Conservation (phyloP, 2,797 vertebrate species). For the Monodelphis domestica region DNA sequence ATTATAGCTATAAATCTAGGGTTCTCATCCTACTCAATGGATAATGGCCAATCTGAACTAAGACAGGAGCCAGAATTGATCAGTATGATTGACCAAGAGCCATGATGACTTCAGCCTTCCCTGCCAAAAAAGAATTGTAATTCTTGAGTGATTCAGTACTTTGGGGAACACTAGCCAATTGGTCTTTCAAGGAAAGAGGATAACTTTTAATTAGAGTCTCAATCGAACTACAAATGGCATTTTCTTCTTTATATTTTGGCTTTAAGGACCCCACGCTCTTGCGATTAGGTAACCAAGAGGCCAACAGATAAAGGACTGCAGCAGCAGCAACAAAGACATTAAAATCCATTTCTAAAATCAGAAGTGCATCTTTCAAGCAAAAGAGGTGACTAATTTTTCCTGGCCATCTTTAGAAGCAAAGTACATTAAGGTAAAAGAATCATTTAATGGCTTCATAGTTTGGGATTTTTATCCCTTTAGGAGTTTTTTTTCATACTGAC, state of each 20-base stretch:
- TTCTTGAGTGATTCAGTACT: neutral
- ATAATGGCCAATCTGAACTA: constrained; percentile 39
- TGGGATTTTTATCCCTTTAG: constrained; percentile 28
- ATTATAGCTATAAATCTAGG: no score
- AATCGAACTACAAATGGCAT: constrained; percentile 41
- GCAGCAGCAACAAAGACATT: neutral
- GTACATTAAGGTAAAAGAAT: constrained; percentile 38
- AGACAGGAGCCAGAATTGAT: constrained; percentile 5
- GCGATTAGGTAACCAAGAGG: constrained; percentile 42
- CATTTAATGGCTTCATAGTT: neutral
- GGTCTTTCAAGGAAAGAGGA: constrained; percentile 6
- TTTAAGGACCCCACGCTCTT: neutral
- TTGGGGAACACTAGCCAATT: neutral
- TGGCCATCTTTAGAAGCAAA: constrained; percentile 46
- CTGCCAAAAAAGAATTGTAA: neutral
- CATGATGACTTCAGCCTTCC: neutral
- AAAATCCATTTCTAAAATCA: constrained; percentile 59
- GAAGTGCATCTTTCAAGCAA: constrained; percentile 40
- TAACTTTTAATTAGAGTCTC: constrained; percentile 9
- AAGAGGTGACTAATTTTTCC: constrained; percentile 43
- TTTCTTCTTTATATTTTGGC: constrained; percentile 19
- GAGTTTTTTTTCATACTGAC: constrained; percentile 33
- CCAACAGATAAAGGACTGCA: neutral
- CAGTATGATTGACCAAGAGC: constrained; percentile 2
- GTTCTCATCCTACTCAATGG: no score